phyloP scores from a whole-genome alignment of 2,113 vertebrate genomes.

The Tretioscincus oriximinensis region DNA sequence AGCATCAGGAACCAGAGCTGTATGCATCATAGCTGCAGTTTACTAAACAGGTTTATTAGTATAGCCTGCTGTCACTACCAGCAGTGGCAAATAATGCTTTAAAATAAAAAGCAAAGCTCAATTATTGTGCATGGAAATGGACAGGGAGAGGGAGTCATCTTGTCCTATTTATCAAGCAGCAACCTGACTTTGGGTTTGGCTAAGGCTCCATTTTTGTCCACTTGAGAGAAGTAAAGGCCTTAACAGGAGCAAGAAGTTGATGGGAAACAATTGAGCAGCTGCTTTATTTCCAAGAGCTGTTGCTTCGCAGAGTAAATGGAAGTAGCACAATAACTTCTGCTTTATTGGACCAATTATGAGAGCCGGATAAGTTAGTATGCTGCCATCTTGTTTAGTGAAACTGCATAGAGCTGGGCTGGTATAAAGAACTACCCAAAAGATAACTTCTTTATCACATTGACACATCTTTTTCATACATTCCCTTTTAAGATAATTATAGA shows the following conservation, averaged over 20 bases:
- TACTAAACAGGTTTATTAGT: no score
- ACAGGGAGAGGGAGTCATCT: neutral
- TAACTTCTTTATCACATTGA: neutral
- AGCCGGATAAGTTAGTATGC: neutral
- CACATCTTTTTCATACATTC: neutral
- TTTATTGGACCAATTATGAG: neutral
- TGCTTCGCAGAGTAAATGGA: neutral
- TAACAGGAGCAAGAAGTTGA: neutral
- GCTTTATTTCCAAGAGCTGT: neutral
- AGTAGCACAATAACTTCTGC: neutral
- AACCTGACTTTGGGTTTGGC: no score
- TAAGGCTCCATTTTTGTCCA: neutral
- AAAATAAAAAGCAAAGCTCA: no score
- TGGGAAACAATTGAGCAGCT: neutral
- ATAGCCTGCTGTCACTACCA: no score
- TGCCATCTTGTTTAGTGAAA: neutral
- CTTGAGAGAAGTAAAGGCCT: neutral
- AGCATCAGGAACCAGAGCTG: no score
- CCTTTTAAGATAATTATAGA: neutral
- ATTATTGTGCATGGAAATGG: no score
- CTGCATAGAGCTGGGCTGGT: neutral
- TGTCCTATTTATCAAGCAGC: no score
- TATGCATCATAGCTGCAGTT: no score
- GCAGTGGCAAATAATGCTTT: no score
- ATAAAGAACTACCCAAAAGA: neutral